A percentile compares a stretch with the other conserved stretches of the same genome.
Conservation (phyloP, 2,113 vertebrate species). For the Trichechus manatus region DNA sequence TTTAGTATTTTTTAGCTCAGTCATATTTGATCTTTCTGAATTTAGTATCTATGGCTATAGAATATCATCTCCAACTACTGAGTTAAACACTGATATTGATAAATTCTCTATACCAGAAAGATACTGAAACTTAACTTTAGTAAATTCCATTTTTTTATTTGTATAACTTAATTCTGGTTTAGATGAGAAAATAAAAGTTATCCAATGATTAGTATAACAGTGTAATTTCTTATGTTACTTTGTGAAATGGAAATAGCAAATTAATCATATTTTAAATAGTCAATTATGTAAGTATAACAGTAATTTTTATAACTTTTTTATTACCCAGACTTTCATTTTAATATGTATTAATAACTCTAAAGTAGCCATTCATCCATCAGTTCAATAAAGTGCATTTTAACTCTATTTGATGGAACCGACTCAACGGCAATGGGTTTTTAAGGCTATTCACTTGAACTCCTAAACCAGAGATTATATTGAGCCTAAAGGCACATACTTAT, state of each 20-base stretch:
- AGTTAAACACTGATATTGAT: constrained; percentile 64
- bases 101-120: constrained; percentile 53
- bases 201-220: neutral
- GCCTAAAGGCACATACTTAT: constrained; percentile 68
- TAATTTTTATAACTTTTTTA: constrained; percentile 68
- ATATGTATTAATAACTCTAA: constrained; percentile 73
- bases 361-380: constrained; percentile 77
- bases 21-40: constrained; percentile 59
- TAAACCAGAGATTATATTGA: constrained; percentile 77
- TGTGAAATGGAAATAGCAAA: constrained; percentile 44
- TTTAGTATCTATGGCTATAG: constrained; percentile 25
- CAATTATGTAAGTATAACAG: constrained; percentile 69
- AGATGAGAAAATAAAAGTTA: constrained; percentile 76
- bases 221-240: constrained; percentile 44
- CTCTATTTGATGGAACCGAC: neutral
- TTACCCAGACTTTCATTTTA: constrained; percentile 61
- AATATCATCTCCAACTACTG: constrained; percentile 18
- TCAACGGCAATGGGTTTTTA: too few species aligned
- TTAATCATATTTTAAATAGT: constrained; percentile 78
- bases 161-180: constrained; percentile 59
- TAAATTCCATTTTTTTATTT: constrained; percentile 56
- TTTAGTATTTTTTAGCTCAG: constrained; percentile 36
- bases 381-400: constrained; percentile 80
- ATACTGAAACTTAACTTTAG: constrained; percentile 23
- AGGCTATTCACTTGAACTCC: constrained; percentile 75